phyloP scores from a whole-genome alignment of 2,113 vertebrate species.

The Plectropomus leopardus region DNA sequence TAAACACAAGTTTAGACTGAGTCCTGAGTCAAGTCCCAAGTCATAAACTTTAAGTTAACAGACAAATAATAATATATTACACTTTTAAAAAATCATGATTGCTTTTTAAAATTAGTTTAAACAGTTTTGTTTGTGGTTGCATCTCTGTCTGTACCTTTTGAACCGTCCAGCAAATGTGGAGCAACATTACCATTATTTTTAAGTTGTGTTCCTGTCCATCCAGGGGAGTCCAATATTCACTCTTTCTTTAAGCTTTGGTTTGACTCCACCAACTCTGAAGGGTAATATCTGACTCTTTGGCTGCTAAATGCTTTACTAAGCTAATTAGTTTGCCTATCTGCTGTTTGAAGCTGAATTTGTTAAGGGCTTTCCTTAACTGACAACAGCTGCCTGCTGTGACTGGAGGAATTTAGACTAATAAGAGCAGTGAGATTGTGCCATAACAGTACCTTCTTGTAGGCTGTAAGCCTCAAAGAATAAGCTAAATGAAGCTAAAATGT shows the following conservation, averaged over 20 bases:
- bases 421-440: neutral
- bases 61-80: too few relatives aligned
- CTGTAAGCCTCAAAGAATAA: neutral
- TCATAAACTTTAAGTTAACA: too few relatives aligned
- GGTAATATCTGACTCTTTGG: conserved; percentile 6
- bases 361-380: neutral
- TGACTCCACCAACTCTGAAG: neutral
- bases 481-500: neutral
- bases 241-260: neutral
- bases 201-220: neutral
- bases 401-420: neutral
- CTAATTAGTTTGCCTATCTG: neutral
- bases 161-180: neutral
- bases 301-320: neutral
- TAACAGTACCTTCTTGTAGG: neutral
- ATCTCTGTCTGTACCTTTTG: too few relatives aligned
- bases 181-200: neutral
- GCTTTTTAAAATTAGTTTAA: too few relatives aligned
- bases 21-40: too few relatives aligned
- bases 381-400: neutral
- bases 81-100: neutral
- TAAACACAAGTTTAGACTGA: too few relatives aligned
- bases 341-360: neutral
- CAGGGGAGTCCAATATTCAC: neutral
- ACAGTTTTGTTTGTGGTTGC: too few relatives aligned